Percentiles rank a stretch among this genome's conserved stretches.
Conservation (phyloP, 1,140 invertebrate species). For the Batillaria attramentaria region DNA sequence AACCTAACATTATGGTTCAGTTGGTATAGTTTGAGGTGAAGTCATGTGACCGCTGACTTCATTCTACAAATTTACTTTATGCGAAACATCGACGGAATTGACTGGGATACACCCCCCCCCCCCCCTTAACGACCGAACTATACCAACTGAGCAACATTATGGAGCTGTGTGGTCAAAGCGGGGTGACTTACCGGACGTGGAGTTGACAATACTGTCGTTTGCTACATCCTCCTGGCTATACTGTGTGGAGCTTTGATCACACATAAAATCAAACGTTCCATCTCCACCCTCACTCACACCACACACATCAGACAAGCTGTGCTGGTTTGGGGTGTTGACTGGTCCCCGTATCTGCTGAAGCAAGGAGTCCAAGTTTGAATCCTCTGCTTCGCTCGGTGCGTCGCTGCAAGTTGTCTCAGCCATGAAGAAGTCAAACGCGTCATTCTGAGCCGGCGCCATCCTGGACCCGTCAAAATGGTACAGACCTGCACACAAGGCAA, state of each 20-base stretch:
- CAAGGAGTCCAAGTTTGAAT: constrained; percentile 28
- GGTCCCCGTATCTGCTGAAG: constrained; percentile 14
- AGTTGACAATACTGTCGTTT: neutral
- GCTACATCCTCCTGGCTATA: constrained; percentile 17
- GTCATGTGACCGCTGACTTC: too few relatives aligned
- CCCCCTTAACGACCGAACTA: too few relatives aligned
- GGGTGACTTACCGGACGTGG: constrained; percentile 7
- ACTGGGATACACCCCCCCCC: too few relatives aligned
- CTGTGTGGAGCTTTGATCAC: constrained; percentile 18
- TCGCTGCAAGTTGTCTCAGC: constrained; percentile 21
- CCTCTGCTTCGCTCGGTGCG: constrained; percentile 18
- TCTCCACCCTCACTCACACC: constrained; percentile 13
- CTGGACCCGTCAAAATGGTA: constrained; percentile 31
- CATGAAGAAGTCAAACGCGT: constrained; percentile 31
- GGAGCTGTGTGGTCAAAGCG: neutral
- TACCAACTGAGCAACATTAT: too few relatives aligned
- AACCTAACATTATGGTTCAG: too few relatives aligned
- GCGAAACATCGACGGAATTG: too few relatives aligned
- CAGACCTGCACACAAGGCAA: constrained; percentile 24
- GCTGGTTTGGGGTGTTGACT: constrained; percentile 4
- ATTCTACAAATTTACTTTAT: too few relatives aligned
- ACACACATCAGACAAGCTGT: constrained; percentile 18
- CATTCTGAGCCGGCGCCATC: constrained; percentile 25
- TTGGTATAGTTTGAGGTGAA: too few relatives aligned
- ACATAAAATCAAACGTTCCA: constrained; percentile 23